phyloP scores from a whole-genome alignment of 2,888 invertebrate species.

The Orchesella flavescens region DNA sequence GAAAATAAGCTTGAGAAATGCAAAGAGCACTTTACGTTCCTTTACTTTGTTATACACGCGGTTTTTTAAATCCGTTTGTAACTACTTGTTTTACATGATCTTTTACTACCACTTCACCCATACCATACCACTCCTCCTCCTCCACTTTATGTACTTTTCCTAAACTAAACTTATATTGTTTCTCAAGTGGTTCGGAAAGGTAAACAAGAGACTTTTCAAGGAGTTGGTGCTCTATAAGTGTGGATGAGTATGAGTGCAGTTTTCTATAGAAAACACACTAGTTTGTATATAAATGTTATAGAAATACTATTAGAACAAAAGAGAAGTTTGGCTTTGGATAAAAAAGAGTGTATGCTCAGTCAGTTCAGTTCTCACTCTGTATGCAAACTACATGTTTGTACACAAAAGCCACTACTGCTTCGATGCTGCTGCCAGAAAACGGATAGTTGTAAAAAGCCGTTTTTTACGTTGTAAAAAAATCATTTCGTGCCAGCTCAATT shows the following conservation, averaged over 20 bases:
- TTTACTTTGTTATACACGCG: constrained; percentile 8
- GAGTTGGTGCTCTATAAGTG: too few species aligned
- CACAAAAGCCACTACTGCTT: too few species aligned
- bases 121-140: constrained; percentile 24
- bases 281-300: too few species aligned
- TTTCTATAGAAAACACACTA: not conserved
- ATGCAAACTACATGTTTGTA: too few species aligned
- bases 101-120: constrained; percentile 53
- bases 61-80: constrained; percentile 48
- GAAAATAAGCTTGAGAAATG: not conserved
- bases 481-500: too few species aligned
- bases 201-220: constrained; percentile 40
- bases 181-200: constrained; percentile 51
- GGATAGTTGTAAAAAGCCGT: too few species aligned
- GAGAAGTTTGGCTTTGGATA: too few species aligned
- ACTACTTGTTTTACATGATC: constrained; percentile 57
- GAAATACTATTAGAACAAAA: too few species aligned
- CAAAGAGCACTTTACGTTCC: not conserved
- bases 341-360: too few species aligned
- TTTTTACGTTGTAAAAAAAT: too few species aligned
- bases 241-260: not conserved
- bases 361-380: too few species aligned
- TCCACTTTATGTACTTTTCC: constrained; percentile 13
- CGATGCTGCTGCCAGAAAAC: too few species aligned
- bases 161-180: constrained; percentile 47